Percentiles rank a stretch among this genome's conserved stretches.
These are phyloP conservation scores for Theretra japonica DNA, from an alignment of 2,888 invertebrate species.

Conservation along the genomic window DNA sequence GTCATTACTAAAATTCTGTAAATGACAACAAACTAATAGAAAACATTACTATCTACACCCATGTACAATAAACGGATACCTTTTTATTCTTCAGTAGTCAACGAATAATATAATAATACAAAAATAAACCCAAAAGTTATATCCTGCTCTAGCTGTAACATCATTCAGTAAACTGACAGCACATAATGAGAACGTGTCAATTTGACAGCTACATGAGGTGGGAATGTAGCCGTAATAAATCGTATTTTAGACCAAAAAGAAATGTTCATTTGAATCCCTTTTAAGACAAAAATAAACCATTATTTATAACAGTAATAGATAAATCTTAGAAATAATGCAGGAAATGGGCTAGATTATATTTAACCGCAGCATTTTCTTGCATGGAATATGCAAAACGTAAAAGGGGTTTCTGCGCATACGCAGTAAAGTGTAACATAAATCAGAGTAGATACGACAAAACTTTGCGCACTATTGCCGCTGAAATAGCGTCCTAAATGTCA, in stretches of 20 bases:
- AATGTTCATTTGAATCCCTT: slow-evolving; percentile 25
- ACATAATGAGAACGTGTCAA: slow-evolving; percentile 17
- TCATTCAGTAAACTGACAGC: slow-evolving; percentile 20
- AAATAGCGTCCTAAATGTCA: slow-evolving; percentile 75
- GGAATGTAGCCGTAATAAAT: slow-evolving; percentile 18
- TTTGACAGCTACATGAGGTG: slow-evolving; percentile 17
- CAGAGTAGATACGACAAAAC: slow-evolving; percentile 26
- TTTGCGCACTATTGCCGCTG: slow-evolving; percentile 36
- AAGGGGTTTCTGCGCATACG: slow-evolving; percentile 37
- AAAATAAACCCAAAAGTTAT: not conserved
- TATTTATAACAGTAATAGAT: slow-evolving; percentile 30
- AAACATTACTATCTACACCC: not conserved
- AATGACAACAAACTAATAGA: not conserved
- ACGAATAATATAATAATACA: not conserved
- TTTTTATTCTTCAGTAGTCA: not conserved
- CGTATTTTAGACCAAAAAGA: not conserved
- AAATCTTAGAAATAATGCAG: slow-evolving; percentile 24
- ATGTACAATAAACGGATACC: not conserved
- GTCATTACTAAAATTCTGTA: not conserved
- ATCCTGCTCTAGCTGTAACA: not conserved
- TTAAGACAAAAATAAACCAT: slow-evolving; percentile 25
- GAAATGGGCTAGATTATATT: slow-evolving; percentile 27
- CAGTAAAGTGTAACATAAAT: slow-evolving; percentile 22
- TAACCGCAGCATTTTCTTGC: slow-evolving; percentile 25
- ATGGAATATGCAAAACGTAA: slow-evolving; percentile 27